Percentiles rank a stretch among this genome's conserved stretches.
phyloP scores from a whole-genome alignment of 1,140 invertebrate genomes.

The Monomorium pharaonis region DNA sequence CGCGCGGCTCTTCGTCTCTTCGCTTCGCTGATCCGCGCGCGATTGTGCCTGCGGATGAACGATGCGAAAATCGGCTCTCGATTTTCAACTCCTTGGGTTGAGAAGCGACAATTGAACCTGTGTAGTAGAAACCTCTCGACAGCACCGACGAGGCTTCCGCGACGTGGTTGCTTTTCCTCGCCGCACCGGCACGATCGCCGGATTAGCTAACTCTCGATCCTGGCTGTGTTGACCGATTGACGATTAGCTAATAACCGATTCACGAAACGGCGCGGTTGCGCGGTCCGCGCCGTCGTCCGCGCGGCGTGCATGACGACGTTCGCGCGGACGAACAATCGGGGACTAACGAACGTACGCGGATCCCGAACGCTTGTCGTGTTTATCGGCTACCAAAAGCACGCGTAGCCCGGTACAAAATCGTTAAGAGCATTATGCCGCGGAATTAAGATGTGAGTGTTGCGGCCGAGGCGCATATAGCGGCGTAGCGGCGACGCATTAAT shows the following conservation, averaged over 20 bases:
- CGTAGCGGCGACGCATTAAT: constrained; percentile 61
- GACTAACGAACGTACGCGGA: constrained; percentile 55
- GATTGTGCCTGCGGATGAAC: no score
- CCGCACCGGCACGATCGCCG: no score
- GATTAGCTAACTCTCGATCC: constrained; percentile 15
- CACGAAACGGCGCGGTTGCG: neutral
- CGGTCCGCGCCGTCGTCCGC: neutral
- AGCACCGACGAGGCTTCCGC: no score
- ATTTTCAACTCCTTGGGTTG: neutral
- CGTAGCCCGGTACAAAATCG: constrained; percentile 63
- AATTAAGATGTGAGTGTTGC: constrained; percentile 72
- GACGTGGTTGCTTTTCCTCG: neutral
- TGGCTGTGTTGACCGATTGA: neutral
- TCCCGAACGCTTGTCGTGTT: constrained; percentile 51
- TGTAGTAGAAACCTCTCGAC: no score
- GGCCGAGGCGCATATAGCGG: constrained; percentile 38
- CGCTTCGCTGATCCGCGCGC: neutral
- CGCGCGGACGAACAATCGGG: constrained; percentile 40
- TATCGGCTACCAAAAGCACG: constrained; percentile 58
- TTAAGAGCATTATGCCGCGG: constrained; percentile 71
- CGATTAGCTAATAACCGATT: constrained; percentile 40
- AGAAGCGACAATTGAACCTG: no score
- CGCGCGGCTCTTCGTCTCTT: neutral
- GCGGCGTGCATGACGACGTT: constrained; percentile 19
- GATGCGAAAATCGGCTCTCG: no score